phyloP scores from a whole-genome alignment of 2,113 vertebrate species.

The Anguilla japonica region DNA sequence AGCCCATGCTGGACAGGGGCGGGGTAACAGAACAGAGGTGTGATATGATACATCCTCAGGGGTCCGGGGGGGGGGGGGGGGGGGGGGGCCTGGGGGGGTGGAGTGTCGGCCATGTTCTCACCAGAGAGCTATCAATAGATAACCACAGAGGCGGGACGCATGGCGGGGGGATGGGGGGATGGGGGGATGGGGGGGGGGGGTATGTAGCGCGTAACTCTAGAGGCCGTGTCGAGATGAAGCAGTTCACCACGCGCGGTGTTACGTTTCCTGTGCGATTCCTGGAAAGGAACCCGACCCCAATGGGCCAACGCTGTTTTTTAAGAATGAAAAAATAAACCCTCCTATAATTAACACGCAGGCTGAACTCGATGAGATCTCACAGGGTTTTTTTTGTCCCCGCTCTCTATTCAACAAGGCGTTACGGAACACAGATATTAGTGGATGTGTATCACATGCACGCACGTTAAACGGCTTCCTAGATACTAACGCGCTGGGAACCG shows the following conservation, averaged over 20 bases:
- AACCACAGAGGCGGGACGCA: conserved; percentile 7
- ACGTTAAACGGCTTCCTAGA: no score
- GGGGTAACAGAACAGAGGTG: conserved; percentile 2
- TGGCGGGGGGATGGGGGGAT: not conserved
- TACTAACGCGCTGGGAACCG: no score
- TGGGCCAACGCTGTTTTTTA: conserved; percentile 40
- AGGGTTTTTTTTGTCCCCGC: no score
- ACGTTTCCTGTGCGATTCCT: conserved; percentile 51
- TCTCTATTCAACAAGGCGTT: not conserved
- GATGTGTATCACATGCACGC: no score
- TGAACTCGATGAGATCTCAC: conserved; percentile 10
- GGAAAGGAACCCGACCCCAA: conserved; percentile 48
- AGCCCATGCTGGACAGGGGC: conserved; percentile 27
- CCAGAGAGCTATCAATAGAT: conserved; percentile 44
- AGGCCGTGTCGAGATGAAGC: conserved; percentile 15
- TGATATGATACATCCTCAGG: not conserved
- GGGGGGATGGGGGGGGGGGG: not conserved
- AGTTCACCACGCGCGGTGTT: conserved; percentile 38
- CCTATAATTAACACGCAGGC: conserved; percentile 51
- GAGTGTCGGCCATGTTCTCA: conserved; percentile 30
- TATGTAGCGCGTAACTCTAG: conserved; percentile 41
- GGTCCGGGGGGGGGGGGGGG: not conserved
- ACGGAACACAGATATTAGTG: not conserved
- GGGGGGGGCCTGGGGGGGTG: not conserved
- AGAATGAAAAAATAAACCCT: conserved; percentile 43